These are phyloP conservation scores for Aporophyla lueneburgensis DNA, from an alignment of 2,888 invertebrate species.

Conservation along the genomic window DNA sequence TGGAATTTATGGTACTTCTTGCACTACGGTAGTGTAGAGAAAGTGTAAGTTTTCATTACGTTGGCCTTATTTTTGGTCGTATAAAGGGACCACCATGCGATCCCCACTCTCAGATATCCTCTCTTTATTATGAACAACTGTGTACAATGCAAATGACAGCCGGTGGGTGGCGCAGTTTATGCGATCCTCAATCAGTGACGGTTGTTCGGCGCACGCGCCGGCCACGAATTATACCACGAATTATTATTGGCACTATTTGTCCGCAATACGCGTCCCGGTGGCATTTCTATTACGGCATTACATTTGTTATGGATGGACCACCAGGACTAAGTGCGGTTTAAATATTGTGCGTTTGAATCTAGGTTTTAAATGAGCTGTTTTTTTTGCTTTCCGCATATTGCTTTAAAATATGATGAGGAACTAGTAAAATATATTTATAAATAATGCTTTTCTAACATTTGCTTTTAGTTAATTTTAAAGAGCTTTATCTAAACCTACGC, in stretches of 20 bases:
- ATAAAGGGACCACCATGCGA: slow-evolving; percentile 66
- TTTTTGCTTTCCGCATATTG: background rate
- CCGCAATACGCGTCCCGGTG: slow-evolving; percentile 75
- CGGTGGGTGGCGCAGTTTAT: slow-evolving; percentile 86
- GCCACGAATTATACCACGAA: slow-evolving; percentile 77
- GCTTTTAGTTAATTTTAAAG: background rate
- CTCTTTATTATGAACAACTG: slow-evolving; percentile 70
- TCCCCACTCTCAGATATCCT: slow-evolving; percentile 66
- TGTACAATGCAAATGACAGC: slow-evolving; percentile 80
- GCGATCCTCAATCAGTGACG: slow-evolving; percentile 84
- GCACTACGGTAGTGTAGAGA: slow-evolving; percentile 51
- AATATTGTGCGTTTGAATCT: slow-evolving; percentile 30
- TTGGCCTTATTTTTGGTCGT: slow-evolving; percentile 55
- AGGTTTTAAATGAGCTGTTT: slow-evolving; percentile 13
- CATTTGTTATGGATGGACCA: slow-evolving; percentile 71
- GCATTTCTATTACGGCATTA: slow-evolving; percentile 70
- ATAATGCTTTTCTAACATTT: background rate
- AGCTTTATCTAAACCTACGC: slow-evolving; percentile 8
- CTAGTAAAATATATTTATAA: background rate
- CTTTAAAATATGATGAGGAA: background rate
- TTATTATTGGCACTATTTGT: slow-evolving; percentile 86
- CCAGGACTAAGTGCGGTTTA: slow-evolving; percentile 56
- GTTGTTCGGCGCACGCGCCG: slow-evolving; percentile 86
- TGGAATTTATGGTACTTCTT: slow-evolving; percentile 71
- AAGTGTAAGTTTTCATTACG: slow-evolving; percentile 64